phyloP scores from a whole-genome alignment of 2,113 vertebrate species.

The Rostratula benghalensis region DNA sequence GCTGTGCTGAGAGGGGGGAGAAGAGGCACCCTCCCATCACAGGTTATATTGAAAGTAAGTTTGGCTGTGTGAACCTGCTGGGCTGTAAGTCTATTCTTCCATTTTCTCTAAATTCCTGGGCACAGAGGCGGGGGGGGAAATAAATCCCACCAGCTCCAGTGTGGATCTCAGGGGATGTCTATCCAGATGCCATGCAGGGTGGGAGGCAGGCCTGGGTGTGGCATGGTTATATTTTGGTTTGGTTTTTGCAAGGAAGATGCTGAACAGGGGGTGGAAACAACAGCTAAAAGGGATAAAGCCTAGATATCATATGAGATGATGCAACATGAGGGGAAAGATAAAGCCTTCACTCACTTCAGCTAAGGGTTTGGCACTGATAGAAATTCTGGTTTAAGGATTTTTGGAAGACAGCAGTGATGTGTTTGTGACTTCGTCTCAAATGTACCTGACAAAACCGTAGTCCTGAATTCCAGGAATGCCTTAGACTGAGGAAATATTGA shows the following conservation, averaged over 20 bases:
- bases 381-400: not conserved
- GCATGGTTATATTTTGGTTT: not conserved
- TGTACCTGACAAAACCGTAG: not conserved
- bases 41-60: not conserved
- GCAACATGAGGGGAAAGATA: not conserved
- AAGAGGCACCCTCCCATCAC: not conserved
- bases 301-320: accelerated
- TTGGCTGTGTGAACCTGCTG: not conserved
- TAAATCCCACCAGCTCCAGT: not conserved
- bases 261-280: not conserved
- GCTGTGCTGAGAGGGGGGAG: not conserved
- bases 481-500: not conserved
- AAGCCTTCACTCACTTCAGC: not conserved
- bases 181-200: not conserved
- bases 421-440: not conserved
- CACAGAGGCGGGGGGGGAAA: not conserved
- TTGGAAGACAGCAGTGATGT: not conserved
- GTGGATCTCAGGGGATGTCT: not conserved
- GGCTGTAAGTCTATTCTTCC: not conserved
- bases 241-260: not conserved
- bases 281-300: not conserved
- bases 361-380: not conserved
- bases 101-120: not conserved
- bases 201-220: accelerated
- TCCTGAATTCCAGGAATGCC: not conserved